Conservation (phyloP, 2,113 vertebrate species). For the Paedocypris sp. region DNA sequence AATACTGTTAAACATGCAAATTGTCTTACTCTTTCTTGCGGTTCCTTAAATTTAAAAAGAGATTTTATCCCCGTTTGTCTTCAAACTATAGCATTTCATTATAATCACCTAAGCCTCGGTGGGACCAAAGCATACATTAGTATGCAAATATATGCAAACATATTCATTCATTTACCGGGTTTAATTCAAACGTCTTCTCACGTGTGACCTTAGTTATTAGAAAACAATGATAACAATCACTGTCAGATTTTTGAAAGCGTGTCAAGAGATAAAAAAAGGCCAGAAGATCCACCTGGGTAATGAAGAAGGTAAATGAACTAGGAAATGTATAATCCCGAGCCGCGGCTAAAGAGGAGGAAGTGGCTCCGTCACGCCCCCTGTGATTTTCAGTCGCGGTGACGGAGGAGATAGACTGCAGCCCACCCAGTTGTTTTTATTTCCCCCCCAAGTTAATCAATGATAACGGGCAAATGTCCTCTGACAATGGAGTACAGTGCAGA, state of each 20-base stretch:
- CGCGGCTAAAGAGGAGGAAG: slow-evolving; percentile 20
- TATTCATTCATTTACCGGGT: slow-evolving; percentile 31
- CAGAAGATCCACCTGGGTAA: slow-evolving; percentile 32
- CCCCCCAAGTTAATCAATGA: slow-evolving; percentile 17
- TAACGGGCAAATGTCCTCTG: slow-evolving; percentile 16
- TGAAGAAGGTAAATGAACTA: slow-evolving; percentile 24
- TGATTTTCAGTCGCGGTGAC: background rate
- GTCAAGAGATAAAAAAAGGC: slow-evolving; percentile 1
- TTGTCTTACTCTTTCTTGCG: too few species aligned
- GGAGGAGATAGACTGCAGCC: slow-evolving; percentile 10
- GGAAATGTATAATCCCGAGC: too few species aligned
- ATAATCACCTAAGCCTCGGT: slow-evolving; percentile 26
- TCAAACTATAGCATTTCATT: slow-evolving; percentile 20
- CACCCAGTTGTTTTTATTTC: background rate
- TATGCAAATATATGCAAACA: slow-evolving; percentile 60
- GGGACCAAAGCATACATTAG: slow-evolving; percentile 44
- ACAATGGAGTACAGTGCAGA: slow-evolving; percentile 6
- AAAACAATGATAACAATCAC: slow-evolving; percentile 43
- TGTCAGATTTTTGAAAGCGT: slow-evolving; percentile 34
- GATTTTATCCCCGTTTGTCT: too few species aligned
- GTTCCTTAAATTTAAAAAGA: too few species aligned
- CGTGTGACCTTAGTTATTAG: slow-evolving; percentile 45
- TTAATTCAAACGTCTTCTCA: slow-evolving; percentile 33
- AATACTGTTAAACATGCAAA: too few species aligned
- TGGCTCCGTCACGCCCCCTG: background rate